Conservation (phyloP, 1,140 invertebrate genomes). For the Brachionus plicatilis region DNA sequence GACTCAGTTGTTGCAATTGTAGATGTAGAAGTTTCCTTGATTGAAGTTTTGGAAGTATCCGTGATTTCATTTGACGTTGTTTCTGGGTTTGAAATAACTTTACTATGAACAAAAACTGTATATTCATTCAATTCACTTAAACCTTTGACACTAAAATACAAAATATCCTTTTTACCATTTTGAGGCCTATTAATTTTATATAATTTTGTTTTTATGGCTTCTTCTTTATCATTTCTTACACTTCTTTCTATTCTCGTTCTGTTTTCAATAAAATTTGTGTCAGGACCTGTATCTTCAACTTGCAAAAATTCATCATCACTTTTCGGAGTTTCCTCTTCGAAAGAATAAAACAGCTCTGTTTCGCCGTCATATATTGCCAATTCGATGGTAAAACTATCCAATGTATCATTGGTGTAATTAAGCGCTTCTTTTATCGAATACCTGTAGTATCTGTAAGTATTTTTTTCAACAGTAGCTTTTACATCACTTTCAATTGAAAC, state of each 20-base stretch:
- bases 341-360: background rate
- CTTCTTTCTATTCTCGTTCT: background rate
- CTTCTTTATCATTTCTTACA: background rate
- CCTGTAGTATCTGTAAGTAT: background rate
- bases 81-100: background rate
- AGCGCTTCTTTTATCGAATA: background rate
- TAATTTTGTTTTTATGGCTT: background rate
- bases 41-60: background rate
- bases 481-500: background rate
- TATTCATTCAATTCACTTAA: background rate
- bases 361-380: background rate
- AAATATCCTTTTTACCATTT: background rate
- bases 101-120: background rate
- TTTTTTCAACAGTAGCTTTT: background rate
- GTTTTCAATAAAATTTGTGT: background rate
- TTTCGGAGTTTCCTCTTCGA: background rate
- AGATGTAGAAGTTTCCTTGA: too few relatives aligned
- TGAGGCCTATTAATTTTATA: background rate
- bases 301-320: background rate
- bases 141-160: background rate
- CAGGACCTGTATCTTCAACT: background rate
- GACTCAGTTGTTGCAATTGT: too few relatives aligned
- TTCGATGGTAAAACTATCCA: background rate
- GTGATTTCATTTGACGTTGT: background rate
- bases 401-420: background rate